Base-by-base conservation (phyloP, 2,797 vertebrate genomes). In the Podargus strigoides region DNA sequence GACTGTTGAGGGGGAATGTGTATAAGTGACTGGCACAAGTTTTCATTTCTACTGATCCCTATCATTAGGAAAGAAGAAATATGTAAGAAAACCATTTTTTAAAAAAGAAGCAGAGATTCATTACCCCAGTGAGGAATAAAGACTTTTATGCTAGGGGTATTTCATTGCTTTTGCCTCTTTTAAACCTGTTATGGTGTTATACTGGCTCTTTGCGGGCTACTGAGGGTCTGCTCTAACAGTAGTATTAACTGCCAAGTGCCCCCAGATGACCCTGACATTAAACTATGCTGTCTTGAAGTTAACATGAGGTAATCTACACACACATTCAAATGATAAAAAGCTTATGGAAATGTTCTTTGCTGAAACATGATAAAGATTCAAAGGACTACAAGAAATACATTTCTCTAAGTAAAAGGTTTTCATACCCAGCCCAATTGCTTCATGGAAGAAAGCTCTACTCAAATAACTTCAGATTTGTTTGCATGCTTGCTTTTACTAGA, bases 381-480 rank as follows among this genome's bases (percentile, higher is more conserved):
- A 53, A 89, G 50, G 19, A 46, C 21, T 46, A 8, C 3, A 53
- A 39, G 22, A 76, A 44, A 41, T 28, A 14, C 11, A 62, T 85
- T 50, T 49, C 19, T 55, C 28, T 47, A 44, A 56, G n/a, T 50
- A 27, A 39, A 85, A 90, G 8, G 2, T 15, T 94, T 87, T 64
- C 24, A 52, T 37, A 30, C 1, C 0, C 22, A 77, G 46, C 14
- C 67, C 23, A 80, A 37, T 12, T 59, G 16, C 32, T 56, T 69
- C 41, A 37, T 8, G 34, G n/a, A 89, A 87, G 27, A 79, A 89
- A 73, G 5, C 10, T 49, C n/a, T 55, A 24, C 39, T 49, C 39
- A 82, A 78, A 76, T 58, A 69, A 69, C 30, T 85, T 85, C 17
- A 73, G 30, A 69, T 76, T 76, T 76, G 17, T 82, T 83, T 77